These are phyloP conservation scores for Epizoanthus rinbou DNA, from an alignment of 92 coral and sea anemone genomes.

Conservation along the genomic window DNA sequence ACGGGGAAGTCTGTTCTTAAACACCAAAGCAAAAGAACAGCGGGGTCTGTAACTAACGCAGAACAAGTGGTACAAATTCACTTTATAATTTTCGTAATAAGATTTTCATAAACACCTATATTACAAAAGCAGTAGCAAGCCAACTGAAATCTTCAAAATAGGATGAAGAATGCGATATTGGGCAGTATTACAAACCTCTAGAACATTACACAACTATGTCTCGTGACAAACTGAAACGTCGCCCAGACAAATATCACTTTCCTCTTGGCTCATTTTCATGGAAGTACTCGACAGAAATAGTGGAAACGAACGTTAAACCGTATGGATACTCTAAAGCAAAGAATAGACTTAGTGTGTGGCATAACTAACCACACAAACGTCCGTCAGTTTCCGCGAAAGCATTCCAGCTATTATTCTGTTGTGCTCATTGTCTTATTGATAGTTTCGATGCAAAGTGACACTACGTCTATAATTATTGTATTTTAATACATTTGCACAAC, in stretches of 20 bases:
- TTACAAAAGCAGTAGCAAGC: background rate
- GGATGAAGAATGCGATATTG: background rate
- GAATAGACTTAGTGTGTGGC: constrained; percentile 1
- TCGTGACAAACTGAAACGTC: background rate
- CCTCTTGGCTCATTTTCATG: constrained; percentile 28
- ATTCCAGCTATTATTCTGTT: too few species aligned
- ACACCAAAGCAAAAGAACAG: background rate
- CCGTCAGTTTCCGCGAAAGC: too few species aligned
- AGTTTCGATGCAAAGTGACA: too few species aligned
- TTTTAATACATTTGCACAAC: too few species aligned
- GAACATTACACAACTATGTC: background rate
- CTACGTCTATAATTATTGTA: too few species aligned
- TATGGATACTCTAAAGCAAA: background rate
- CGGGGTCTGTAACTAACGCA: background rate
- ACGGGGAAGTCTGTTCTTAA: background rate
- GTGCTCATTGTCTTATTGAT: too few species aligned
- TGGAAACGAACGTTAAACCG: constrained; percentile 13
- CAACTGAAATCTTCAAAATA: background rate
- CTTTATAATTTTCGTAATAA: background rate
- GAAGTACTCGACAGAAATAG: constrained; percentile 18
- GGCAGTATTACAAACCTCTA: background rate
- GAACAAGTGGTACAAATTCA: background rate
- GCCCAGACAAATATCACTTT: constrained; percentile 32
- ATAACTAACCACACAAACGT: background rate
- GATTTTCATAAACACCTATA: background rate